Conservation (phyloP, 2,113 vertebrate species). For the Heterocephalus glaber region DNA sequence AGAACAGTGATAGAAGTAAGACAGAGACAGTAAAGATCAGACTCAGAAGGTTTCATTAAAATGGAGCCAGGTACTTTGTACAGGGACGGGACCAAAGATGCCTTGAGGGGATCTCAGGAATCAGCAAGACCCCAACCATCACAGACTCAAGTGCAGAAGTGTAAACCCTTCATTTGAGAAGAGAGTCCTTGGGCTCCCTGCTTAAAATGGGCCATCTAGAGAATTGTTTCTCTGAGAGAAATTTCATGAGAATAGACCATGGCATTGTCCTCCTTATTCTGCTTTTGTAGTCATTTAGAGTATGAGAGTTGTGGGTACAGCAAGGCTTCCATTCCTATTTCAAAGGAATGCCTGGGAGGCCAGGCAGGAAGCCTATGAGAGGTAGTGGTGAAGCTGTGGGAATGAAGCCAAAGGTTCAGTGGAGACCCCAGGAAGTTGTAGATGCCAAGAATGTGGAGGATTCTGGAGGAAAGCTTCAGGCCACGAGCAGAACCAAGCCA, state of each 20-base stretch:
- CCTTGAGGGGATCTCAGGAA: background rate
- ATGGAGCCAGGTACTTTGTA: background rate
- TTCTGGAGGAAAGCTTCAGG: background rate
- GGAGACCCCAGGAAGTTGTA: background rate
- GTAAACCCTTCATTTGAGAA: background rate
- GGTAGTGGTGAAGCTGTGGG: background rate
- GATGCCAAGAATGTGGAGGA: background rate
- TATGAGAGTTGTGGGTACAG: background rate
- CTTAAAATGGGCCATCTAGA: background rate
- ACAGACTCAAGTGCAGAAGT: background rate
- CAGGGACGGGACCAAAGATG: background rate
- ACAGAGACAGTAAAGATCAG: background rate
- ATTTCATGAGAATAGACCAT: background rate
- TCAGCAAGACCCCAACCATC: background rate
- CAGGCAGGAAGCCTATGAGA: background rate
- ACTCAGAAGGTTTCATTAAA: background rate
- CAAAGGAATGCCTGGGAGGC: background rate
- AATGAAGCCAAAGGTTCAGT: background rate
- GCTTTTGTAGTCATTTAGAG: background rate
- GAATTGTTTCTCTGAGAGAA: background rate
- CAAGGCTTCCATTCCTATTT: background rate
- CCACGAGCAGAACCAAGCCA: background rate
- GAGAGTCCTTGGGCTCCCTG: background rate
- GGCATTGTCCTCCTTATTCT: background rate
- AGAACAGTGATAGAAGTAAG: background rate